Conservation (phyloP, 2,113 vertebrate genomes). For the Centrocercus urophasianus region DNA sequence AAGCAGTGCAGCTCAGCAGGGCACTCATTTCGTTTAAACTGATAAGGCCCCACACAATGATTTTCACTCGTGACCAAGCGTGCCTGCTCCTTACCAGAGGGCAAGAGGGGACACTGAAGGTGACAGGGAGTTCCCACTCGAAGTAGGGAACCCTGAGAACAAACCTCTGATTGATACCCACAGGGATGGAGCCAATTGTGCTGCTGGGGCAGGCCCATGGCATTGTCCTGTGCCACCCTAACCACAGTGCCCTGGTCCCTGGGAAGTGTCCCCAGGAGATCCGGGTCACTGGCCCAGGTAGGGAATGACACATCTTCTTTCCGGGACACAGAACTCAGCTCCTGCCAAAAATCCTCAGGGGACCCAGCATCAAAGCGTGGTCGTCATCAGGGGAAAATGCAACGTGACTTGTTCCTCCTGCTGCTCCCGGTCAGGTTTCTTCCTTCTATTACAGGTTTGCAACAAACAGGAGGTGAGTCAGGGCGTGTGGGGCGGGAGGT, state of each 20-base stretch:
- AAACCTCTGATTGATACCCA: neutral
- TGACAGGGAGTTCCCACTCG: neutral
- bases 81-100: neutral
- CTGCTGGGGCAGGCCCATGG: neutral
- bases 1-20: conserved; percentile 24
- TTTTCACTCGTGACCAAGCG: neutral
- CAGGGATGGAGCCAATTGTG: neutral
- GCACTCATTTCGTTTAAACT: conserved; percentile 31
- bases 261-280: neutral
- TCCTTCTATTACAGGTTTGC: neutral
- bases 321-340: neutral
- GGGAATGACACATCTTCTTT: neutral
- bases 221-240: neutral
- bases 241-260: neutral
- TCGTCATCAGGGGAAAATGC: neutral
- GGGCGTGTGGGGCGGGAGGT: neutral
- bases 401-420: conserved; percentile 30
- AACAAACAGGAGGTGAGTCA: conserved; percentile 32
- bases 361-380: neutral
- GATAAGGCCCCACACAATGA: neutral
- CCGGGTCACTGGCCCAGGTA: neutral
- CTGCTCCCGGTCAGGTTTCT: neutral
- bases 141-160: neutral
- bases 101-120: neutral
- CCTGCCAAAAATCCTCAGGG: conserved; percentile 5